Evolutionary conservation across 2,797 vertebrate species (phyloP), one percentile per base, ranked within the genome.

Genomic region (Caiman crocodilus): DNA sequence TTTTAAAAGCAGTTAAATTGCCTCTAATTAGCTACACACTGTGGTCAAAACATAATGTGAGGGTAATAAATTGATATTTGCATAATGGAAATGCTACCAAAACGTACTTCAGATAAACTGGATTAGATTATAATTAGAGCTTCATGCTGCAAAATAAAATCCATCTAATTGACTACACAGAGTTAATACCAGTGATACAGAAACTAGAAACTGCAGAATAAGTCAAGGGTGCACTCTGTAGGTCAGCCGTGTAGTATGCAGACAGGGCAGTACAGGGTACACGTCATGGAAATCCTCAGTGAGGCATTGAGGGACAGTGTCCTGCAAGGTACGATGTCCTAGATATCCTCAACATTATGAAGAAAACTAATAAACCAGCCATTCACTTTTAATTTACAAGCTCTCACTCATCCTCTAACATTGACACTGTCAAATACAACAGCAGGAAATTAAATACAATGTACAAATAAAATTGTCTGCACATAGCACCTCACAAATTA

Each of bases 41-140:
- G 91, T 71, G 94, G 94, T 96, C 94, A 97, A 94, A 97, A 95
- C 89, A 96, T 85, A 95, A 94, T 94, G 94, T 93, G 84, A 94
- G 91, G 93, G 96, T 96, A 97, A 97, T 96, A 96, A 95, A 95
- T 96, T 93, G 95, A 82, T 93, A 97, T 95, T 97, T 97, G 95
- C 87, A 95, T 96, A 95, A 96, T 96, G 88, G 91, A 92, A 95
- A 90, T 84, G 84, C 89, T 93, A 95, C 89, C 90, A 92, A 97
- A 96, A 85, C 82, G 78, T 94, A 95, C 87, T 96, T 96, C 94
- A 90, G 92, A 93, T 90, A 97, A 93, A 85, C 83, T 90, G 89
- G 97, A 95, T 89, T 96, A 82, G 78, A 93, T 95, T 96, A 87
- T 96, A 96, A 96, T 97, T 96, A 95, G 89, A 93, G 76, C 79